Base-by-base conservation (phyloP, 2,113 vertebrate genomes). In the Pungitius pungitius region DNA sequence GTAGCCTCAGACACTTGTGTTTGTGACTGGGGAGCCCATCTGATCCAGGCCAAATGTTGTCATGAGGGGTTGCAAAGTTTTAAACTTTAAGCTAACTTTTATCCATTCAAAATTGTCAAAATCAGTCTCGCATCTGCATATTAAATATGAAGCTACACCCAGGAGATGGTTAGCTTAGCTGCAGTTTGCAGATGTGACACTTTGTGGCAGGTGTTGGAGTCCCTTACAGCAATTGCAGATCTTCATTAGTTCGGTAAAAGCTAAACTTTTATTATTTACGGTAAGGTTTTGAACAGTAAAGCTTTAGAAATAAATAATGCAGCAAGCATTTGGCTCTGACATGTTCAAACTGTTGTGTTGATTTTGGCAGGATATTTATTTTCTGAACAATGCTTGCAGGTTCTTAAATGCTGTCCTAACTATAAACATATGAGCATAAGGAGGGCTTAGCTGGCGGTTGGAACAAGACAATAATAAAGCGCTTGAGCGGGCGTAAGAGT, bases 381-480 rank as follows among this genome's bases (percentile, higher is more conserved):
- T 51, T 30, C 24, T 49, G 68, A 73, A 81, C 43, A 40, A 24
- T 51, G 30, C n/a, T 54, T 39, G 51, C 26, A 71, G 22, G 45
- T 75, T 60, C 39, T 71, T 60, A 60, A 37, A 69, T 24, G 33
- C 62, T 74, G 58, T 68, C 75, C 22, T 60, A 63, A 69, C 40
- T 56, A 65, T 35, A 75, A 77, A 63, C 72, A 72, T 56, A 79
- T 51, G 49, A 73, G 59, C 59, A 73, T 42, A 8, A 13, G 13
- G 69, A 69, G 63, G 18, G 27, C 58, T 51, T 61, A 35, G 58
- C 18, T 56, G 10, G 24, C 24, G 63, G 69, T 30, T 47, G 70
- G 78, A 70, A 57, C 62, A 69, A 27, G 58, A 62, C 47, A 64
- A 85, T 47, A 62, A 40, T n/a, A 55, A 76, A 73, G 72, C 55